phyloP scores from a whole-genome alignment of 2,797 vertebrate genomes.

The Microctenopoma lineatum region DNA sequence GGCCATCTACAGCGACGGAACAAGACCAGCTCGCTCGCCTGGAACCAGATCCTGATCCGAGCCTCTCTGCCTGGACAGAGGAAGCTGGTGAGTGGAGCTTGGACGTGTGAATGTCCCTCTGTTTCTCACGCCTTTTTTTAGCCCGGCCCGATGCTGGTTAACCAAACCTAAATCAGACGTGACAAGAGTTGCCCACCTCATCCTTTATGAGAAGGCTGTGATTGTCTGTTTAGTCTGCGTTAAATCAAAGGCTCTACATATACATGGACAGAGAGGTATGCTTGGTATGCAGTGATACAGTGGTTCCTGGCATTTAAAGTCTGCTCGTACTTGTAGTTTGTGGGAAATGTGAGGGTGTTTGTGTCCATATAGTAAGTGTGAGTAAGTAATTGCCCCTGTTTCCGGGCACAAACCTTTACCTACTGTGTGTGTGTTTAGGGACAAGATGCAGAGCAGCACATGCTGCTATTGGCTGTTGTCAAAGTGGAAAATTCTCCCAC shows the following conservation, averaged over 20 bases:
- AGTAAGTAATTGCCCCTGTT: constrained; percentile 23
- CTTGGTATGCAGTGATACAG: constrained; percentile 22
- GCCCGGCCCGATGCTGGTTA: constrained; percentile 51
- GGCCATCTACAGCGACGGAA: not conserved
- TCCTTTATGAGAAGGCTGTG: constrained; percentile 45
- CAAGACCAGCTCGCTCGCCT: constrained; percentile 30
- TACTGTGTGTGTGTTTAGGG: constrained; percentile 3
- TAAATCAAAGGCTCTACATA: constrained; percentile 49
- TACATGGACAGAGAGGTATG: constrained; percentile 40
- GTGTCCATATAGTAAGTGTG: constrained; percentile 22
- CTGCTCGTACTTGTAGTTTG: constrained; percentile 46
- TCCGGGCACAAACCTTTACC: constrained; percentile 12
- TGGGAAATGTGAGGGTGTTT: constrained; percentile 20
- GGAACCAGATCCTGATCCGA: constrained; percentile 27
- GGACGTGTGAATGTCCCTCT: constrained; percentile 43
- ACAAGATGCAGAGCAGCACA: not conserved
- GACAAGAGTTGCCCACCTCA: constrained; percentile 57
- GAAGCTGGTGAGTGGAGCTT: constrained; percentile 61
- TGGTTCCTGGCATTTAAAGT: constrained; percentile 32
- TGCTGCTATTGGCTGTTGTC: constrained; percentile 26
- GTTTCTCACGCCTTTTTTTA: constrained; percentile 63
- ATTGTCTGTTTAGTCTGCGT: constrained; percentile 70
- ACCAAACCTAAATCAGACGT: constrained; percentile 60
- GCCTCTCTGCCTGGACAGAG: constrained; percentile 28
- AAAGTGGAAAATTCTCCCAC: constrained; percentile 29